A percentile compares a stretch with the other conserved stretches of the same genome.
Evolutionary conservation across 2,888 invertebrate species (phyloP).

Genomic region (Alitta virens): DNA sequence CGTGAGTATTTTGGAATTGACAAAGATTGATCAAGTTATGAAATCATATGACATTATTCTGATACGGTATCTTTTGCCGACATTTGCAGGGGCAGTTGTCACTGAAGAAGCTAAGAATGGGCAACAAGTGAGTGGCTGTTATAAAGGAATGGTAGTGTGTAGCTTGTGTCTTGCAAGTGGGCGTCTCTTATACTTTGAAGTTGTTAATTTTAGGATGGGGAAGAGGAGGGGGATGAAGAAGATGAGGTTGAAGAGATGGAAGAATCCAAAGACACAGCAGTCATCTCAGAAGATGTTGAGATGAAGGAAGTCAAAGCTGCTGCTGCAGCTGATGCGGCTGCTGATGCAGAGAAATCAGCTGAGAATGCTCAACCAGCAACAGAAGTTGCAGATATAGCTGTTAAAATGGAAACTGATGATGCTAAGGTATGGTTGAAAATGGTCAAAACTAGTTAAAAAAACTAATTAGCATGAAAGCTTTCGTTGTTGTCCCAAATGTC

Average conservation of each 20-base stretch:
- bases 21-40: too few species aligned
- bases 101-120: too few species aligned
- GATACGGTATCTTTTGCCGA: too few species aligned
- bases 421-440: background rate
- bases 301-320: background rate
- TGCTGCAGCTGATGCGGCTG: background rate
- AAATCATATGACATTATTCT: too few species aligned
- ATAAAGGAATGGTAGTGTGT: background rate
- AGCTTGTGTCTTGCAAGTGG: background rate
- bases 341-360: background rate
- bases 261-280: background rate
- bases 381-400: background rate
- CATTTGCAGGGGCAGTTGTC: too few species aligned
- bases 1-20: background rate
- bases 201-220: slow-evolving; percentile 13
- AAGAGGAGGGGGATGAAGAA: slow-evolving; percentile 4
- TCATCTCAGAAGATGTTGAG: background rate
- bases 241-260: background rate
- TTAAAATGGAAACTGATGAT: slow-evolving; percentile 9
- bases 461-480: too few species aligned
- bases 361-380: background rate
- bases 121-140: background rate
- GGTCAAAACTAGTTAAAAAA: too few species aligned
- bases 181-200: too few species aligned
- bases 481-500: too few species aligned